phyloP scores from a whole-genome alignment of 2,888 invertebrate species.

The Caenorhabditis angaria region DNA sequence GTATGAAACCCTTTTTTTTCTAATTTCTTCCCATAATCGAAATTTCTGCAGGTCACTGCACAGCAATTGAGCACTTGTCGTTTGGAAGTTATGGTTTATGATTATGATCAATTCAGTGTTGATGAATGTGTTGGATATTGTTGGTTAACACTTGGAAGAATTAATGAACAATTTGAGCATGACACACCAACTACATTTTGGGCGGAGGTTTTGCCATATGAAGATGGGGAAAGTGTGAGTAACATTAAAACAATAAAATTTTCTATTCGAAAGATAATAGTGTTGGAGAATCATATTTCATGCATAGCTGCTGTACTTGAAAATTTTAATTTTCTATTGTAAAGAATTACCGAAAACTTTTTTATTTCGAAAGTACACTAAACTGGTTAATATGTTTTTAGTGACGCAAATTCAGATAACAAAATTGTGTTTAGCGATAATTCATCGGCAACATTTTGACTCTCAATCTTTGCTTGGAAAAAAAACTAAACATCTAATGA shows the following conservation, averaged over 20 bases:
- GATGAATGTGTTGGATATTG: constrained; percentile 72
- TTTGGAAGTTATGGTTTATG: constrained; percentile 69
- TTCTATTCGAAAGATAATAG: neutral
- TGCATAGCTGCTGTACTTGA: neutral
- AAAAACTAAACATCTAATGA: neutral
- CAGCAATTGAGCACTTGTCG: constrained; percentile 59
- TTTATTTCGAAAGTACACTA: no score
- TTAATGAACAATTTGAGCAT: constrained; percentile 59
- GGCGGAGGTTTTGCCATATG: constrained; percentile 70
- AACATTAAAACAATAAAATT: neutral
- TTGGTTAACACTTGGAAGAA: constrained; percentile 62
- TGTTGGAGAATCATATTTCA: neutral
- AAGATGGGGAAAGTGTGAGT: constrained; percentile 55
- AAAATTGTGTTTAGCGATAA: no score
- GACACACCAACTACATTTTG: constrained; percentile 69
- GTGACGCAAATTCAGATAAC: no score
- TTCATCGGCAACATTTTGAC: no score
- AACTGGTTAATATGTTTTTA: no score
- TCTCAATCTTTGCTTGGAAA: no score
- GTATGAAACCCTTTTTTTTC: constrained; percentile 31
- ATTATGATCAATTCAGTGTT: constrained; percentile 69
- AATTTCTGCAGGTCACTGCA: constrained; percentile 47
- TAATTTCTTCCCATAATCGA: neutral
- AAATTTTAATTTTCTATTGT: no score
- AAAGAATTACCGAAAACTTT: no score